Evolutionary conservation across 1,140 invertebrate species (phyloP), one percentile per base, ranked within the genome.

Genomic region (Leucophenga varia): DNA sequence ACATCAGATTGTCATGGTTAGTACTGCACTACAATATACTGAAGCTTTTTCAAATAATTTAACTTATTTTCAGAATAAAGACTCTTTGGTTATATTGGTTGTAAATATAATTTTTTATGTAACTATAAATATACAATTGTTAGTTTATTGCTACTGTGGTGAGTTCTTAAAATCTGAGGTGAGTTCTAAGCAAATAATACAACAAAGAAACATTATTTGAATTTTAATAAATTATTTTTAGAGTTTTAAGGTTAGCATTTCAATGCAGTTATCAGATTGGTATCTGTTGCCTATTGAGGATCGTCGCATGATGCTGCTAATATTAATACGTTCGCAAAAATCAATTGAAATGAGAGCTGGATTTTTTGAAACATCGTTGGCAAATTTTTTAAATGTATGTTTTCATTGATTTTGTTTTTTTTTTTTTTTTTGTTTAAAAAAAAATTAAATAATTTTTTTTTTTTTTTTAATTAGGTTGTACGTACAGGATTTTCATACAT

Each of bases 321-420:
- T 52, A 25, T 31, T 52, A 32, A 9, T 47, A 18, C 50, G 50
- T 18, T 52, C 50, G 3, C 50, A 52, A 37, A 39, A 41, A 38
- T 39, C 36, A 37, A 41, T 47, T 22, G 43, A 43, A 13, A 47
- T 52, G 19, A 52, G 36, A 17, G 50, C 44, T 14, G 44, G 43
- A 19, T 52, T 52, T 37, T 52, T 47, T 40, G 50, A 47, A 25
- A 44, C 50, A 38, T 52, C 50, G 13, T 30, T 52, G 22, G 50
- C 39, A 13, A 52, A 47, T 37, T 52, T 52, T 32, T 43, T 52
- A 36, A 42, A 20, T 13, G 50, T 52, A 52, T 43, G 40, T 52
- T 36, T 8, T 37, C 1, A n/a, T n/a, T n/a, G 16, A 32, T 12
- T 12, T 38, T 22, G 10, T 38, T 38, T 30, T 30, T 20, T 17